Base-by-base conservation (phyloP, 2,797 vertebrate species). In the Parotocinclus haroldoi region DNA sequence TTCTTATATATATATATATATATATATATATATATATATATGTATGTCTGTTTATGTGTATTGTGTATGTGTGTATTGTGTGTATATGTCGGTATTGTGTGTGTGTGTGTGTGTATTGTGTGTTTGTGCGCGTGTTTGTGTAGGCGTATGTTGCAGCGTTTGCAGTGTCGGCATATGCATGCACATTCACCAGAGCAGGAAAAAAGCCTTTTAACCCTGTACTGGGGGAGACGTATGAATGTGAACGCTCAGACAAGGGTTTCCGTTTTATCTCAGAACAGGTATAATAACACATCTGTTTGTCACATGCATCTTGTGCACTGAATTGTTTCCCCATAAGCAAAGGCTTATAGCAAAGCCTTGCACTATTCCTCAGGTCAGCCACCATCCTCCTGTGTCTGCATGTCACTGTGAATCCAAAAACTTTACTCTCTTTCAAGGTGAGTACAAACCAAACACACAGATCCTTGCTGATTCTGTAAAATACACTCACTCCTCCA, bases 181-280 rank as follows among this genome's bases (percentile, higher is more conserved):
- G 92, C 71, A 94, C 90, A 76, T 96, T 91, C 83, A 88, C 92
- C 80, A 85, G 96, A 78, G 95, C 95, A 3, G 96, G 92, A 74
- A 95, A 94, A 79, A 99, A 99, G 75, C 96, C 96, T 1, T 99
- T 99, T 72, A 99, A 99, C 78, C 96, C 96, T 0, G 85, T 99
- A 52, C 90, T 99, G 48, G 96, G 96, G 81, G 96, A 99, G 83
- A 98, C 95, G 0, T 99, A 93, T 0, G 96, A 99, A 86, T 96
- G 93, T 75, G 81, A 94, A 71, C 89, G 92, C 51, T 87, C 92
- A 60, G 96, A 98, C 76, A 96, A 93, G 69, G 91, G 91, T 77
- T 96, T 95, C 90, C 88, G 80, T 61, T 99, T 94, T 78, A 94
- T 97, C 77, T 91, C 95, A 0, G 96, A 99, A 73, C 90, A 92